These are phyloP conservation scores for Sinelater perroti DNA, from an alignment of 2,888 invertebrate genomes.

Conservation along the genomic window DNA sequence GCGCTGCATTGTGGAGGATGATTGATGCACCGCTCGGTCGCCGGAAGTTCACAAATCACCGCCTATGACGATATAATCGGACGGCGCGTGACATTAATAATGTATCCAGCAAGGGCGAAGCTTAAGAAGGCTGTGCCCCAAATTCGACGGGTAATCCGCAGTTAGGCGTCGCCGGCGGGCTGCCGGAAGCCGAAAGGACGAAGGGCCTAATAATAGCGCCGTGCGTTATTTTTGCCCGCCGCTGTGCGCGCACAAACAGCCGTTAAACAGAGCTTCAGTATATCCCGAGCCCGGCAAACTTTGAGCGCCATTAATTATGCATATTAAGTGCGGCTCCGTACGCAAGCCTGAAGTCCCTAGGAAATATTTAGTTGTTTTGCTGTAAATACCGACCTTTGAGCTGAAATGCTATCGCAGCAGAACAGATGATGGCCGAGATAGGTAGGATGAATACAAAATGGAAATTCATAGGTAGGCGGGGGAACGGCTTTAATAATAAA, in stretches of 20 bases:
- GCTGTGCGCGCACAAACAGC: background rate
- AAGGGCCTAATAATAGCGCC: too few relatives aligned
- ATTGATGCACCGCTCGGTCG: conserved; percentile 45
- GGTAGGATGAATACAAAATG: too few relatives aligned
- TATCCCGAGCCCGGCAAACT: conserved; percentile 4
- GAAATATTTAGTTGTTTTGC: too few relatives aligned
- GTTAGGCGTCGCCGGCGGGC: too few relatives aligned
- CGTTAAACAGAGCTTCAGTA: too few relatives aligned
- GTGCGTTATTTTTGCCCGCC: too few relatives aligned
- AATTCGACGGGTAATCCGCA: conserved; percentile 27
- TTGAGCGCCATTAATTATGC: conserved; percentile 8
- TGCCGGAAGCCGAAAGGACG: conserved; percentile 15
- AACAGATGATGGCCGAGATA: too few relatives aligned
- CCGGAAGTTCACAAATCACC: conserved; percentile 52
- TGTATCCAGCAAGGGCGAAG: conserved; percentile 35
- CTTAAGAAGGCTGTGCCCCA: conserved; percentile 12
- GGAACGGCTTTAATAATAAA: too few relatives aligned
- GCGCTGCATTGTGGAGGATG: conserved; percentile 35
- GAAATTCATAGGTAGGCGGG: too few relatives aligned
- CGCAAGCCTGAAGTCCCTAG: too few relatives aligned
- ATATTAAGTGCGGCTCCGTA: conserved; percentile 1
- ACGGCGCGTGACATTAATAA: conserved; percentile 49
- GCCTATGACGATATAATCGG: conserved; percentile 42
- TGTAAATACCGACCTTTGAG: too few relatives aligned
- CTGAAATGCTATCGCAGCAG: too few relatives aligned